Base-by-base conservation (phyloP, 2,113 vertebrate genomes). In the Colossoma macropomum region DNA sequence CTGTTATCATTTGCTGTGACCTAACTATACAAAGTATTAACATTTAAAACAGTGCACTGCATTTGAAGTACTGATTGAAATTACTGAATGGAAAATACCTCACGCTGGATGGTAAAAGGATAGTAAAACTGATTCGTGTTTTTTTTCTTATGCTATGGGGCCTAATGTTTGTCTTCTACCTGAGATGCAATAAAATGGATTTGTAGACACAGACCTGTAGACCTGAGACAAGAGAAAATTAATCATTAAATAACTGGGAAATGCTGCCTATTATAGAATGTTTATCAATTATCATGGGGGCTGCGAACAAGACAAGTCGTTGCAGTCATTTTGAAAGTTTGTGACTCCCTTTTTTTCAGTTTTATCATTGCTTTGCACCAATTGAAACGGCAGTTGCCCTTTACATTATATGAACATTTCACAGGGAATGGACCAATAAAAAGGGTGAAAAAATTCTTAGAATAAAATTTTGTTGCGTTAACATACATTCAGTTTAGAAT, bases 141-240 rank as follows among this genome's bases (percentile, higher is more conserved):
- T 89, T 73, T 59, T 75, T 89, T 79, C 27, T 77, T 23, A 45
- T 82, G 74, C 88, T 90, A 87, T 88, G 90, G 85, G 93, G 90
- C 71, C 86, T 81, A 89, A 79, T 34, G 82, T 92, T 94, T 94
- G 93, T 90, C 93, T 89, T 94, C 93, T 94, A 94, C 94, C 94
- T 95, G 94, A 95, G 94, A 95, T 94, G 94, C 94, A 95, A 93
- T 94, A 92, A 88, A 90, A 86, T 91, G 89, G 90, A 85, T 89
- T 93, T 90, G 91, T 88, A 75, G 66, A 92, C 89, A 90, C 93
- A 91, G 93, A 94, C 94, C 93, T 95, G 92, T 92, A 91, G 93
- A 94, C 94, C 94, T 95, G 92, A 94, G 93, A 93, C 90, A 92
- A 90, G 90, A 90, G 88, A 92, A 88, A 92, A 86, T 89, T 88